Conservation (phyloP, 30 jellyfish, hydroid and myxozoan species). For the Hydractinia echinata region DNA sequence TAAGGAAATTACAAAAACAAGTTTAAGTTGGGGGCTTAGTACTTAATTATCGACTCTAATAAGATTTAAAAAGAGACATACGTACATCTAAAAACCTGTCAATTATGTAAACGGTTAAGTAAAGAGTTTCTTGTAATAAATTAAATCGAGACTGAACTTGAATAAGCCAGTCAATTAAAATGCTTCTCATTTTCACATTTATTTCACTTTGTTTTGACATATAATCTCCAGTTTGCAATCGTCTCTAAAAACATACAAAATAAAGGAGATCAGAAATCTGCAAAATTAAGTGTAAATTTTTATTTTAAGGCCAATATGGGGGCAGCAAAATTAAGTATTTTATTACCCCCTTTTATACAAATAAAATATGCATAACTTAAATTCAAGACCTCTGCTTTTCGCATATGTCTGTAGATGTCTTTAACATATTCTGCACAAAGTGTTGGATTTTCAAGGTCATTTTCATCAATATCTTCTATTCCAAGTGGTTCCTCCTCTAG, state of each 20-base stretch:
- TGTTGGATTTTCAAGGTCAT: conserved; percentile 51
- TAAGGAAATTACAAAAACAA: not conserved
- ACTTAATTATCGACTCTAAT: not conserved
- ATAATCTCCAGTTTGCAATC: conserved; percentile 57
- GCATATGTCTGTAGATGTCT: conserved; percentile 63
- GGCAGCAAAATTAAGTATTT: too few species aligned
- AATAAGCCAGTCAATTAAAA: conserved; percentile 87
- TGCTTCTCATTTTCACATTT: conserved; percentile 88
- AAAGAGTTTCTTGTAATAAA: conserved; percentile 88
- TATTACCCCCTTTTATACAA: too few species aligned
- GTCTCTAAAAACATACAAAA: conserved; percentile 38
- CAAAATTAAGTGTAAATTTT: too few species aligned
- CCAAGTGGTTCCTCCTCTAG: conserved; percentile 17
- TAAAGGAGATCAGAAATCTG: not conserved
- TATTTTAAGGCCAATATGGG: too few species aligned
- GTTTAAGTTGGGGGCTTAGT: not conserved
- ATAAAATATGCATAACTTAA: too few species aligned
- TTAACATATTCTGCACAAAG: conserved; percentile 91
- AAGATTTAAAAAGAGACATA: not conserved
- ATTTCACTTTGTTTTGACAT: conserved; percentile 77
- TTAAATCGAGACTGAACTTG: conserved; percentile 90
- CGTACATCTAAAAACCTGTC: conserved; percentile 87
- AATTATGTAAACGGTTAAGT: conserved; percentile 62
- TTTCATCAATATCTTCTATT: conserved; percentile 62
- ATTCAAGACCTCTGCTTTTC: conserved; percentile 44